A percentile compares a stretch with the other conserved stretches of the same genome.
phyloP scores from a whole-genome alignment of 2,888 invertebrate genomes.

The Limnephilus auricula region DNA sequence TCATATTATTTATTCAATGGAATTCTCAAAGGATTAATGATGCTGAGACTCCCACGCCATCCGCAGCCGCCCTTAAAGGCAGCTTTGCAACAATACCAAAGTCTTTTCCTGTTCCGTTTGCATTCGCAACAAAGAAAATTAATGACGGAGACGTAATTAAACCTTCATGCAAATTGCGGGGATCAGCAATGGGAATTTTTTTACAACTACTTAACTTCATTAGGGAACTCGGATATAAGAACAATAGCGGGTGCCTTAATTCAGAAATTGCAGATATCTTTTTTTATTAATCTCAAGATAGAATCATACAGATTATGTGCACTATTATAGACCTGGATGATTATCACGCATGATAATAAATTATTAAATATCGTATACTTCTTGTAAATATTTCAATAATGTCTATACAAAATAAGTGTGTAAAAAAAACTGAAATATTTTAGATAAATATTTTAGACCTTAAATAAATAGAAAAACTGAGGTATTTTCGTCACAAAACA shows the following conservation, averaged over 20 bases:
- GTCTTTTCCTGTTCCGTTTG: slow-evolving; percentile 49
- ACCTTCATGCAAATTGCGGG: slow-evolving; percentile 45
- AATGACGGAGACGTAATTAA: slow-evolving; percentile 48
- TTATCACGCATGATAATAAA: too few relatives aligned
- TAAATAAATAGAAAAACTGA: too few relatives aligned
- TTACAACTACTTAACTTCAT: slow-evolving; percentile 17
- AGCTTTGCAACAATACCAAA: not conserved
- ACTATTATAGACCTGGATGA: too few relatives aligned
- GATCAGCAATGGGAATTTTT: slow-evolving; percentile 23
- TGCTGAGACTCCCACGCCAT: slow-evolving; percentile 8
- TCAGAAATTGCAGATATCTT: not conserved
- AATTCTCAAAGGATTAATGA: not conserved
- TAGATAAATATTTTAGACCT: too few relatives aligned
- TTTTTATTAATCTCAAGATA: not conserved
- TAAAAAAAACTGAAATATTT: too few relatives aligned
- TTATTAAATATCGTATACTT: too few relatives aligned
- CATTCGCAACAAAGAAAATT: slow-evolving; percentile 61
- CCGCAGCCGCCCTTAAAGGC: not conserved
- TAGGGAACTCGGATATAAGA: not conserved
- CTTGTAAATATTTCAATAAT: too few relatives aligned
- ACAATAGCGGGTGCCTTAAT: not conserved
- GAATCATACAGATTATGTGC: too few relatives aligned
- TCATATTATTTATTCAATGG: not conserved
- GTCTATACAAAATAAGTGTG: too few relatives aligned
- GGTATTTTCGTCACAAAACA: too few relatives aligned